Conservation (phyloP, 2,113 vertebrate species). For the Potamarius usumacintae region DNA sequence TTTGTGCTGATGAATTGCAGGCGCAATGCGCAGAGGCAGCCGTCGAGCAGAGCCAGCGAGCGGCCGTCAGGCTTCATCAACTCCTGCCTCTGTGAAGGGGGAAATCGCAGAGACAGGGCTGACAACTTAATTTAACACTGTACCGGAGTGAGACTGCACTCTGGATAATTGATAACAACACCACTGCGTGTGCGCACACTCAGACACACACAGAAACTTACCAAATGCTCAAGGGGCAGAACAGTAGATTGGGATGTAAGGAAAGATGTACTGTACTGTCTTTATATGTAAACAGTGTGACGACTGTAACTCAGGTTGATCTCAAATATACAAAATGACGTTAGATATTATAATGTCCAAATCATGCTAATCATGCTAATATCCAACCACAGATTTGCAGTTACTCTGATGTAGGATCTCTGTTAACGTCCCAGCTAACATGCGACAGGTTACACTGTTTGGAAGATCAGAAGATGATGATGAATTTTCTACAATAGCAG, state of each 20-base stretch:
- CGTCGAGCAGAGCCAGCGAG: constrained; percentile 74
- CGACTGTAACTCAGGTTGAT: background rate
- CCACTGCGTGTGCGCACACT: constrained; percentile 36
- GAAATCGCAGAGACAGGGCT: constrained; percentile 76
- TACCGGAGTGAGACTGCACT: constrained; percentile 72
- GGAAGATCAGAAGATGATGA: background rate
- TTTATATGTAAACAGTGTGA: background rate
- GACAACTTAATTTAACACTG: constrained; percentile 82
- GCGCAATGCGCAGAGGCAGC: constrained; percentile 81
- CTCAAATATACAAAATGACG: background rate
- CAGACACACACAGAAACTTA: constrained; percentile 23
- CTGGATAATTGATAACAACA: constrained; percentile 78
- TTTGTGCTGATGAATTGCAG: constrained; percentile 79
- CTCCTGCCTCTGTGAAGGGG: constrained; percentile 72
- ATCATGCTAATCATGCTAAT: background rate
- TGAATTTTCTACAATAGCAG: background rate
- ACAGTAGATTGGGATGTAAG: constrained; percentile 9
- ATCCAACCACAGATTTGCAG: background rate
- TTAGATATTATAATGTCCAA: background rate
- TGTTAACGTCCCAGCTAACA: background rate
- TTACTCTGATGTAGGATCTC: background rate
- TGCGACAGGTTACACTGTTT: background rate
- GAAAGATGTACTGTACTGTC: background rate
- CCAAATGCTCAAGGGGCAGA: constrained; percentile 25
- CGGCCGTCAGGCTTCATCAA: constrained; percentile 80